Evolutionary conservation across 1,140 invertebrate species (phyloP), one percentile per base, ranked within the genome.

Genomic region (Phthorimaea operculella): DNA sequence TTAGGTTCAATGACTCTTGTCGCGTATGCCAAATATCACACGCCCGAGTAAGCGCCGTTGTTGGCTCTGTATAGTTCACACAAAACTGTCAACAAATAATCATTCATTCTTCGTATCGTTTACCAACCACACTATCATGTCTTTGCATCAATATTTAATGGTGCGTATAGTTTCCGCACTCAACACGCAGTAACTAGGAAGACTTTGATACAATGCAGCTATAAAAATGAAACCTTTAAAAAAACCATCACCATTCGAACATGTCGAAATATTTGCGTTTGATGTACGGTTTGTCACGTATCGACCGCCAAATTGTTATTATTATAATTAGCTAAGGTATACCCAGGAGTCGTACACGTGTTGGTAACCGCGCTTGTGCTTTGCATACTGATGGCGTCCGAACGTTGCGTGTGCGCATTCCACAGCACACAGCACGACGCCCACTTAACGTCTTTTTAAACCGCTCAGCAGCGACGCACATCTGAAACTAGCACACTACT

Each of bases 371-470:
- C 61, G 60, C 39, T 50, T 74, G 72, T 73, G 80, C 49, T 62
- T 56, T 49, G 79, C 70, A 82, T 84, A 78, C 74, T 76, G 72
- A 83, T 81, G 70, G 66, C 62, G 42, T 66, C 53, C 58, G 58
- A 65, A 68, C 68, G 58, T 64, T 70, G 71, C 64, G 54, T 71
- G 72, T 68, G 66, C 70, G 69, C 77, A 82, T 83, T 83, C 80
- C 80, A 55, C 47, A 18, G 62, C 48, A 28, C 57, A 66, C 67
- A 72, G 67, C 67, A 64, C 62, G 59, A 7, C 36, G 44, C 44
- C 44, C 44, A 47, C 60, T 57, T 64, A 64, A 59, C 56, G 62
- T 57, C 62, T 55, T 63, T 61, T 47, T 47, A 15, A 47, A 47
- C 44, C 4, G n/a, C 15, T 47, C 15, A n/a, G 14, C 39, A 14